Evolutionary conservation across 1,140 invertebrate genomes (phyloP), one percentile per base, ranked within the genome.

Genomic region (Drosophila guanche): DNA sequence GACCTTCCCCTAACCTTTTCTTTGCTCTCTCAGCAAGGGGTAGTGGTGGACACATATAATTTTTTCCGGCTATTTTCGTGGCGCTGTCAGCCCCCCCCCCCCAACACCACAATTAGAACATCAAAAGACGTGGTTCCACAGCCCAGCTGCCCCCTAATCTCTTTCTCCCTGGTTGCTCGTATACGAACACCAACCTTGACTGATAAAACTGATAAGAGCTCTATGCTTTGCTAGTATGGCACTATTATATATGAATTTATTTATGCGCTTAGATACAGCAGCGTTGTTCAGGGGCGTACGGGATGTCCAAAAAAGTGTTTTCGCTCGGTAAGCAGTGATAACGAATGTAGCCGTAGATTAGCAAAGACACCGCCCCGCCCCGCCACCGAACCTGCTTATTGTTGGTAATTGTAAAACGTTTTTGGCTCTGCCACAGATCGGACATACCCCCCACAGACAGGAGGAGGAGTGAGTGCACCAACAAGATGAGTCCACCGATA

Each of bases 401-500:
- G 10, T 47, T 8, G 33, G 12, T 37, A 37, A 37, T 27, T 37
- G 33, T 12, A 10, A 12, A 12, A 37, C 10, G 33, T 27, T 37
- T 37, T 37, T 20, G 16, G 0, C 12, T 12, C 10, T 12, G 10
- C 33, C 10, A 5, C 33, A 37, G 33, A 4, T 12, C 33, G 10
- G 33, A 4, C 33, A 37, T 12, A 37, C 33, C 10, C 33, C 10
- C 33, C 16, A 20, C 16, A 37, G 10, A 3, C 65, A 47, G 51
- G 20, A 12, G 2, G 33, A 23, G 2, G 33, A 23, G 33, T 5
- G 5, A 41, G 8, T n/a, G 22, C 12, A n/a, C 45, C 46, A 22
- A 12, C 61, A 70, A 70, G 47, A 91, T 91, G 90, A 86, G 73
- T 79, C 90, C 92, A 45, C 92, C 92, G 65, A 79, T 90, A 55